A percentile compares a stretch with the other conserved stretches of the same genome.
Conservation (phyloP, 2,888 invertebrate species). For the Sminthurides aquaticus region DNA sequence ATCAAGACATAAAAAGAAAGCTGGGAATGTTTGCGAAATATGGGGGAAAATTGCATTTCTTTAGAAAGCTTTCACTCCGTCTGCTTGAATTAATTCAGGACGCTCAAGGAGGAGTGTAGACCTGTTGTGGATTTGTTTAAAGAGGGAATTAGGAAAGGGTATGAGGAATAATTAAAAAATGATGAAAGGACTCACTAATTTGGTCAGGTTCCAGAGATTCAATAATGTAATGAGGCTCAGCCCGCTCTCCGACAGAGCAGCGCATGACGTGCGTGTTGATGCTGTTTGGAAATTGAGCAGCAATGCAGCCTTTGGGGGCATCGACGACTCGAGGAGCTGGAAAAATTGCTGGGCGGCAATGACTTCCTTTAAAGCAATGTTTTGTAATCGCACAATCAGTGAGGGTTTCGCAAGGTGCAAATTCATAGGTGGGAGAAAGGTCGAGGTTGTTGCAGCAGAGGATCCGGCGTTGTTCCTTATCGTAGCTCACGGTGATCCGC, state of each 20-base stretch:
- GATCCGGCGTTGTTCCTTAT: constrained; percentile 31
- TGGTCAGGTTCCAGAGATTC: constrained; percentile 33
- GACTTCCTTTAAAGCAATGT: constrained; percentile 34
- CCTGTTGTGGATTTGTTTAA: too few relatives aligned
- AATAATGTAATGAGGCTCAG: constrained; percentile 29
- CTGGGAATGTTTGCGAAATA: too few relatives aligned
- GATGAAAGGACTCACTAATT: constrained; percentile 29
- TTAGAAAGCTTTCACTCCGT: too few relatives aligned
- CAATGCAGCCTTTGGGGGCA: constrained; percentile 39
- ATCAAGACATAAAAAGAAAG: too few relatives aligned
- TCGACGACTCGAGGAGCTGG: constrained; percentile 34
- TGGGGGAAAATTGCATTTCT: too few relatives aligned
- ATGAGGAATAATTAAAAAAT: too few relatives aligned
- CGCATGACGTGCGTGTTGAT: constrained; percentile 37
- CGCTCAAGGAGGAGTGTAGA: too few relatives aligned
- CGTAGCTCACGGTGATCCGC: constrained; percentile 28
- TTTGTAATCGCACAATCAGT: constrained; percentile 39
- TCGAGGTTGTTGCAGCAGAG: constrained; percentile 38
- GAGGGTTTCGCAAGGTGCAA: constrained; percentile 39
- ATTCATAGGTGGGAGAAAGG: constrained; percentile 32
- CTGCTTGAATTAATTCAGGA: too few relatives aligned
- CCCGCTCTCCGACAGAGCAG: constrained; percentile 31
- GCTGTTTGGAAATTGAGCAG: constrained; percentile 32
- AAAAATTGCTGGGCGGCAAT: constrained; percentile 37
- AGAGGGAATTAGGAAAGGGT: too few relatives aligned